A percentile compares a stretch with the other conserved stretches of the same genome.
phyloP scores from a whole-genome alignment of 2,888 invertebrate genomes.

The Ophraella communa region DNA sequence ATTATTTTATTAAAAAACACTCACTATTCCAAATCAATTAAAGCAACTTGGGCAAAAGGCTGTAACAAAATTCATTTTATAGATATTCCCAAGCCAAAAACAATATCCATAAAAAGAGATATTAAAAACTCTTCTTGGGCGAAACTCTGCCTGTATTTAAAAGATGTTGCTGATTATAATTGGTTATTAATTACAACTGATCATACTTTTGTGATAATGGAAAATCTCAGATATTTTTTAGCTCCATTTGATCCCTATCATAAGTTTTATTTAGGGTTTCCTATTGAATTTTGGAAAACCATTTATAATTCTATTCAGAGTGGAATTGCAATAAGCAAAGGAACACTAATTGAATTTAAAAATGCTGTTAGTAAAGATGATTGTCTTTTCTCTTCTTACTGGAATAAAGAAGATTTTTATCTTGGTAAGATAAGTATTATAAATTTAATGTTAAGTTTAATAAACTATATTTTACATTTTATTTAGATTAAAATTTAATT shows the following conservation, averaged over 20 bases:
- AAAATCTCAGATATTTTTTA: slow-evolving; percentile 64
- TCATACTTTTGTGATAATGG: slow-evolving; percentile 64
- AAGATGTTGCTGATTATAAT: slow-evolving; percentile 49
- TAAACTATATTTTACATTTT: not conserved
- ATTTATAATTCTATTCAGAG: slow-evolving; percentile 64
- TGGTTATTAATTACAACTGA: slow-evolving; percentile 67
- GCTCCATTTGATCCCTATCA: slow-evolving; percentile 59
- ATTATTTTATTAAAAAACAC: slow-evolving; percentile 59
- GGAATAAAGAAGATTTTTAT: slow-evolving; percentile 67
- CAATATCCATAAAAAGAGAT: slow-evolving; percentile 44
- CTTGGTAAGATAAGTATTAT: slow-evolving; percentile 56
- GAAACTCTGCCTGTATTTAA: slow-evolving; percentile 50
- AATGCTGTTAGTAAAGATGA: slow-evolving; percentile 47
- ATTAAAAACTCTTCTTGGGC: slow-evolving; percentile 53
- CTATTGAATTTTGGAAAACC: slow-evolving; percentile 63
- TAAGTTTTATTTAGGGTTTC: slow-evolving; percentile 64
- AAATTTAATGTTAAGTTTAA: not conserved
- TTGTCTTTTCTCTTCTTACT: slow-evolving; percentile 61
- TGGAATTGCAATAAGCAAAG: slow-evolving; percentile 65
- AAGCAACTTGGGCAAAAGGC: slow-evolving; percentile 54
- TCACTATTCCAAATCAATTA: slow-evolving; percentile 55
- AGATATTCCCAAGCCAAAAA: slow-evolving; percentile 40
- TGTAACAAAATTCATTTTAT: slow-evolving; percentile 52
- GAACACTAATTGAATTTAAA: slow-evolving; percentile 58
- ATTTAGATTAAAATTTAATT: not conserved